Evolutionary conservation across 2,888 invertebrate species (phyloP).

Genomic region (Drosophila mimetica): DNA sequence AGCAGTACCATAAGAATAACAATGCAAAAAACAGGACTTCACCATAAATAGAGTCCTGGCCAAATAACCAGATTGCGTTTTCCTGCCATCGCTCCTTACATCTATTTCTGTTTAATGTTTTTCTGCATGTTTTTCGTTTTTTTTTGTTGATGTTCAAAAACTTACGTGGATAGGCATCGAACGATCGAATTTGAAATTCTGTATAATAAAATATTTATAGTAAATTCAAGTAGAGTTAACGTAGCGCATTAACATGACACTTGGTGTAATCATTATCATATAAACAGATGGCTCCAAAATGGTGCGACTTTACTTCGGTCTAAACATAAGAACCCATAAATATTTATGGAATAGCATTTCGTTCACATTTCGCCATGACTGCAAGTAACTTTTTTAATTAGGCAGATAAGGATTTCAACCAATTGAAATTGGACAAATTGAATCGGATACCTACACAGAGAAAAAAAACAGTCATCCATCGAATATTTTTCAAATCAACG

Average conservation of each 20-base stretch:
- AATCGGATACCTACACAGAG: too few species aligned
- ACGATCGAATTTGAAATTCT: too few species aligned
- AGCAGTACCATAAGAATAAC: not conserved
- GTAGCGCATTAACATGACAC: too few species aligned
- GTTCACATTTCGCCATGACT: not conserved
- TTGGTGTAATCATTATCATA: not conserved
- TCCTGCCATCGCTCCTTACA: not conserved
- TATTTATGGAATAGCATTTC: not conserved
- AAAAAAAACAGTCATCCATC: too few species aligned
- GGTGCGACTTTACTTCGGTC: not conserved
- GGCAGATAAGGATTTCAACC: not conserved
- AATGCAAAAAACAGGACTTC: slow-evolving; percentile 13
- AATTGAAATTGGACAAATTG: not conserved
- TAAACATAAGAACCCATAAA: not conserved
- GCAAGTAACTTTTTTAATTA: not conserved
- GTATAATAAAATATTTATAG: too few species aligned
- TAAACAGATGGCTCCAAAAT: not conserved
- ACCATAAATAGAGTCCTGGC: slow-evolving; percentile 34
- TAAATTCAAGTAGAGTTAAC: too few species aligned
- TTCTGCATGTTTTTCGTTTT: too few species aligned
- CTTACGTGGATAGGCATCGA: too few species aligned
- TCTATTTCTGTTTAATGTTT: not conserved
- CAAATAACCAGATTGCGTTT: slow-evolving; percentile 15
- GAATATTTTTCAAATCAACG: too few species aligned
- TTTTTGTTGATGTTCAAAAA: too few species aligned